These are phyloP conservation scores for Oryzias sinensis DNA, from an alignment of 2,797 vertebrate genomes.

Conservation along the genomic window DNA sequence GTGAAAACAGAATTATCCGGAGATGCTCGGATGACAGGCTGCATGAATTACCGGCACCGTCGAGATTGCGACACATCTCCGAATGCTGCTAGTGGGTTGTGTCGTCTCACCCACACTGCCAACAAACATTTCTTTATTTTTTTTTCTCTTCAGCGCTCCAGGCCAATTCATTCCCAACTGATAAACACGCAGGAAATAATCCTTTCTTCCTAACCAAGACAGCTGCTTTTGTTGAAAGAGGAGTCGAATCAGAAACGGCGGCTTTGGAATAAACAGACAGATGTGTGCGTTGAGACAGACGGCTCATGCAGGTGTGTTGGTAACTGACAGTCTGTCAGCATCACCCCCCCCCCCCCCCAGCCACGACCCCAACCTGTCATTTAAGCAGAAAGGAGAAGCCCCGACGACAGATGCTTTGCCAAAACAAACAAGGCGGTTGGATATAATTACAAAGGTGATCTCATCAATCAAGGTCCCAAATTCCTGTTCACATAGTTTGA, in stretches of 20 bases:
- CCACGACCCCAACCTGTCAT: slow-evolving; percentile 69
- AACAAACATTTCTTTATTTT: slow-evolving; percentile 4
- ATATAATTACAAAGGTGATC: slow-evolving; percentile 72
- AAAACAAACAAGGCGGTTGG: slow-evolving; percentile 67
- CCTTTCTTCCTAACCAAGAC: background rate
- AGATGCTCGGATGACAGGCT: slow-evolving; percentile 57
- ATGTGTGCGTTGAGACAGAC: slow-evolving; percentile 36
- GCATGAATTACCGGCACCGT: slow-evolving; percentile 54
- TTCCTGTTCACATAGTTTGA: slow-evolving; percentile 63
- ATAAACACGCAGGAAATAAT: slow-evolving; percentile 14
- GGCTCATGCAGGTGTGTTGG: slow-evolving; percentile 71
- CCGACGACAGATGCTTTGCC: slow-evolving; percentile 69
- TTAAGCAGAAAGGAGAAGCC: slow-evolving; percentile 48
- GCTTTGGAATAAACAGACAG: slow-evolving; percentile 30
- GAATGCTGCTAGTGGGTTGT: slow-evolving; percentile 56
- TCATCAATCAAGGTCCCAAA: slow-evolving; percentile 68
- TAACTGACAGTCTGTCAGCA: slow-evolving; percentile 70
- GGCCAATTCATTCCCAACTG: background rate
- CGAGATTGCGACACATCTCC: slow-evolving; percentile 55
- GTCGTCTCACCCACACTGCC: slow-evolving; percentile 30
- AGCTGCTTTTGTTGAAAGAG: slow-evolving; percentile 20
- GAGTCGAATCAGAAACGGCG: slow-evolving; percentile 19
- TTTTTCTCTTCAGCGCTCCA: slow-evolving; percentile 1
- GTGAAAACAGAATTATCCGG: slow-evolving; percentile 58
- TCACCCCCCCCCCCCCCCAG: background rate